Base-by-base conservation (phyloP, 2,113 vertebrate species). In the Gila orcuttii region DNA sequence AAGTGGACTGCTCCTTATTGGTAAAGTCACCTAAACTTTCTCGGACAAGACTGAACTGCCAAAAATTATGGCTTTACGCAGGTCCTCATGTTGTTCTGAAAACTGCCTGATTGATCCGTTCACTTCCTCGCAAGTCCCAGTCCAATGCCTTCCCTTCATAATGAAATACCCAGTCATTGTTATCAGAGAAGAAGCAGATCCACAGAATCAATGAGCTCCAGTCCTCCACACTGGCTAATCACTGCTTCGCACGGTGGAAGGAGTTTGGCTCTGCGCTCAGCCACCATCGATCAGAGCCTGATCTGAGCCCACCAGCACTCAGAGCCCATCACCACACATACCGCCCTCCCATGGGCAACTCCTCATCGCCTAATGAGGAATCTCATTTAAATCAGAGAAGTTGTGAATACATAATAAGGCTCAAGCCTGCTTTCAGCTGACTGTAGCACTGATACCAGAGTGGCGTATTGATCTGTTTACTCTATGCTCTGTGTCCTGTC, bases 301-400 rank as follows among this genome's bases (percentile, higher is more conserved):
- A 83, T 83, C 82, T 71, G 69, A 82, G 39, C 42, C 68, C 12
- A 50, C 45, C 69, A 52, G 79, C 59, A 55, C 57, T 66, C 68
- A 59, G 25, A 66, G n/a, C 60, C 68, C 21, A 71, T 80, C 59
- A 69, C 25, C 73, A 52, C 78, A 21, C 52, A 42, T 66, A 33
- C 85, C 15, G 64, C 25, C 74, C 60, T 17, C 86, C 68, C 64
- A 62, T 47, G 0, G 23, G 66, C 76, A 3, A 45, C 36, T 84
- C 33, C 68, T 76, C 60, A 33, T 57, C 23, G 52, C 71, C 21
- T 84, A 85, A 90, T 79, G 81, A 90, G 80, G 66, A 79, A 39
- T 55, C 86, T 87, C 86, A 90, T 88, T 89, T 87, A 79, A 87
- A 79, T 76, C 82, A 84, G 80, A 76, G 84, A 76, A 79, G 74